These are phyloP conservation scores for Gymnodraco acuticeps DNA, from an alignment of 2,797 vertebrate genomes.

Conservation along the genomic window DNA sequence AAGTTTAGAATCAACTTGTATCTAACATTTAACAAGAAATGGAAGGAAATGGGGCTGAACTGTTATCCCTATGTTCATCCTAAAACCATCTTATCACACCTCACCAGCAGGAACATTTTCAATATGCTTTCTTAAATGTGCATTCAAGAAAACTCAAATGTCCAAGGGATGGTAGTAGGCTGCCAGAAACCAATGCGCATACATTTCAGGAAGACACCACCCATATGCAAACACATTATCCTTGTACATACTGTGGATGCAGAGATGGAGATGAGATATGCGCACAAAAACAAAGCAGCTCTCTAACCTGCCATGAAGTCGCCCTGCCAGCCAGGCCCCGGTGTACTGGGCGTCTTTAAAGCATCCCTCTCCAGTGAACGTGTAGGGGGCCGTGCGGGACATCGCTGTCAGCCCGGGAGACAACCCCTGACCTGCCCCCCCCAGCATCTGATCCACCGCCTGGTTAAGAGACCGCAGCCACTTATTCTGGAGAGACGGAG, in stretches of 20 bases:
- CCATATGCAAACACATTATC: slow-evolving; percentile 1
- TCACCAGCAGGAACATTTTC: not conserved
- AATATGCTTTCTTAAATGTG: not conserved
- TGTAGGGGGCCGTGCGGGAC: slow-evolving; percentile 92
- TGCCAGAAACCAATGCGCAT: not conserved
- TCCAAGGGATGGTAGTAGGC: not conserved
- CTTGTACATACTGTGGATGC: not conserved
- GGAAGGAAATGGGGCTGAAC: too few relatives aligned
- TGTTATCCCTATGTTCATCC: too few relatives aligned
- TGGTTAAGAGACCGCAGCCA: slow-evolving; percentile 95
- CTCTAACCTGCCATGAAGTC: slow-evolving; percentile 92
- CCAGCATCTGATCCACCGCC: slow-evolving; percentile 92
- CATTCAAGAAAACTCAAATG: not conserved
- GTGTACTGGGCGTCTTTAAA: slow-evolving; percentile 93
- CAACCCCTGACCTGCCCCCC: slow-evolving; percentile 78
- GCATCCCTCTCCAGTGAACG: slow-evolving; percentile 91
- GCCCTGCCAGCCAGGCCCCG: slow-evolving; percentile 93
- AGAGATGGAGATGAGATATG: not conserved
- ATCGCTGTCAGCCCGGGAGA: slow-evolving; percentile 86
- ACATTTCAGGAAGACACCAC: not conserved
- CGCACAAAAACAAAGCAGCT: not conserved
- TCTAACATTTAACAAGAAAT: too few relatives aligned
- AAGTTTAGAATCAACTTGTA: too few relatives aligned
- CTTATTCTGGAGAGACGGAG: slow-evolving; percentile 85
- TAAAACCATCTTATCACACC: not conserved